Evolutionary conservation across 2,113 vertebrate species (phyloP).

Genomic region (Labrus mixtus): DNA sequence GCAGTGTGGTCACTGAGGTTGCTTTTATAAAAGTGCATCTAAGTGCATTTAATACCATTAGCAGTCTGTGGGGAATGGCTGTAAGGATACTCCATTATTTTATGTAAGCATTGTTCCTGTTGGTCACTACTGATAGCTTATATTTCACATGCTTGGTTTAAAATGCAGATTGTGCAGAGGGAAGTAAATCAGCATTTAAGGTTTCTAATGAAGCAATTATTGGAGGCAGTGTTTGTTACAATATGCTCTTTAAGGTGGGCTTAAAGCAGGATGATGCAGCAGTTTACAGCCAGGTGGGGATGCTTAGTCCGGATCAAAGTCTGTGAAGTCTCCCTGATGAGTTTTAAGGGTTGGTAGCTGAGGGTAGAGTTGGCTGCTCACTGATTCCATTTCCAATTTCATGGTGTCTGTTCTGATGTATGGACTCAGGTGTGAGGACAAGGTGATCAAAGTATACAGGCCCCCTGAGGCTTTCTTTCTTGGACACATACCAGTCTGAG

Average conservation of each 20-base stretch:
- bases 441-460: background rate
- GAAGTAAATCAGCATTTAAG: background rate
- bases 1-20: background rate
- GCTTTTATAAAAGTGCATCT: conserved; percentile 22
- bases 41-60: conserved; percentile 30
- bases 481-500: background rate
- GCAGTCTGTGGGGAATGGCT: background rate
- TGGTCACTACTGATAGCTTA: background rate
- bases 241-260: background rate
- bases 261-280: conserved; percentile 28
- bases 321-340: conserved; percentile 13
- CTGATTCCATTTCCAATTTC: conserved; percentile 52
- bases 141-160: conserved; percentile 14
- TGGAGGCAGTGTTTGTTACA: conserved; percentile 4
- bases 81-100: background rate
- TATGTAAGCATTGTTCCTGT: background rate
- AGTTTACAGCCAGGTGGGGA: conserved; percentile 7
- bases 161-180: conserved; percentile 8
- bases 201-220: background rate
- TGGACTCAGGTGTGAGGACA: background rate
- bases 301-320: conserved; percentile 30
- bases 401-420: conserved; percentile 36
- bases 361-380: conserved; percentile 5
- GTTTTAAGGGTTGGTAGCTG: conserved; percentile 47
- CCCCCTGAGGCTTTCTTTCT: background rate